Base-by-base conservation (phyloP, 2,113 vertebrate genomes). In the Tetrao urogallus region DNA sequence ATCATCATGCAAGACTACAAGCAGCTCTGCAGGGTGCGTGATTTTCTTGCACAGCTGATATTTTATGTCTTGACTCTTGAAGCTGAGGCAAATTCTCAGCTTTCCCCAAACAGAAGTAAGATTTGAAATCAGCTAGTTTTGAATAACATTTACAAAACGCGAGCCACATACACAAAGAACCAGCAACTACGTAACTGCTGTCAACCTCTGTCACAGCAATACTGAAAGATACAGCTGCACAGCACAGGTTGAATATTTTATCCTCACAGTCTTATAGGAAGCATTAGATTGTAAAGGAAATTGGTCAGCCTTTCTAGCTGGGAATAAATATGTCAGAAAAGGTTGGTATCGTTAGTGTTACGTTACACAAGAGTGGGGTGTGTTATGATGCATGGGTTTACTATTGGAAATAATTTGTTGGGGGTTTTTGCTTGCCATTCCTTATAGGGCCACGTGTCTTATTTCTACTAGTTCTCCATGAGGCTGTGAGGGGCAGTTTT, bases 41-140 rank as follows among this genome's bases (percentile, higher is more conserved):
- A 67, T 67, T 81, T 83, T 78, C 83, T 32, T 64, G 21, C 61
- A 67, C 0, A 0, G 13, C 38, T 57, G 52, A 92, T 90, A 86
- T 27, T 92, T 87, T 84, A 61, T n/a, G 56, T 50, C 79, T 86
- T 34, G 18, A 74, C 52, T 94, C 52, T 56, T 36, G 38, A 81
- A 92, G 61, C 38, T 60, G 60, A 86, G 72, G 82, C 56, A 78
- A 45, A 81, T 77, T 90, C 69, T 43, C 76, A 75, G 47, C 34
- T 88, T 91, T 74, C 38, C 52, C 83, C 82, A 75, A 90, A 83
- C 56, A 27, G 42, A 88, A 94, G 80, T 38, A 79, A 86, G 32
- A 36, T 82, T 88, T 36, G 47, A 92, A 64, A 57, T 60, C 52
- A 81, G 78, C 34, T 52, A 27, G 22, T 74, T 88, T 67, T 88